Conservation (phyloP, 2,888 invertebrate species). For the Acanthosepion pharaonis region DNA sequence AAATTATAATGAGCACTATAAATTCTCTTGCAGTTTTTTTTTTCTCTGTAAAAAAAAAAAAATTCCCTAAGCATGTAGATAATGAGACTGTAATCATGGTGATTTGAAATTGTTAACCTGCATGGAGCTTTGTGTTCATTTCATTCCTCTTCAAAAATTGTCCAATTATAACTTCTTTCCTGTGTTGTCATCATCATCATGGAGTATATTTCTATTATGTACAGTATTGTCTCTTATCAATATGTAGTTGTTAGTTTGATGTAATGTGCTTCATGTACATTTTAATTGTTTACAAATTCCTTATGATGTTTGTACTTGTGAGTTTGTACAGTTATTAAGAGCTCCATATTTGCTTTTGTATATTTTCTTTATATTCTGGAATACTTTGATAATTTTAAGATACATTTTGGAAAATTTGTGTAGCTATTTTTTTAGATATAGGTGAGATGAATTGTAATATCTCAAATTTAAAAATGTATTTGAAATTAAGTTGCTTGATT, state of each 20-base stretch:
- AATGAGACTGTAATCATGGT: neutral
- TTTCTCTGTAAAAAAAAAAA: too few relatives aligned
- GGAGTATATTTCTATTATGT: neutral
- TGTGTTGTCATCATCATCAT: neutral
- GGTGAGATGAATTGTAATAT: neutral
- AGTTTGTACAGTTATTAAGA: neutral
- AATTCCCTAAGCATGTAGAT: neutral
- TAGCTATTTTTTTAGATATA: neutral
- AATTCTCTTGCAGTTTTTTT: neutral
- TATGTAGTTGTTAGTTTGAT: slow-evolving; percentile 21
- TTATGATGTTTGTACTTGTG: neutral
- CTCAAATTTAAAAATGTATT: neutral
- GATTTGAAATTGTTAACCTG: slow-evolving; percentile 16
- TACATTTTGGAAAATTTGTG: neutral
- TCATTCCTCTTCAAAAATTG: neutral
- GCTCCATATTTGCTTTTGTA: neutral
- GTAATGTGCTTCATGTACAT: slow-evolving; percentile 7
- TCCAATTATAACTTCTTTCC: neutral
- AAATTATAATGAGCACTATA: neutral
- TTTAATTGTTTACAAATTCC: neutral
- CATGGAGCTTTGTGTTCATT: neutral
- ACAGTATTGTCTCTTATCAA: neutral
- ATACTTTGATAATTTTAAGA: neutral
- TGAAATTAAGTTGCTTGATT: neutral
- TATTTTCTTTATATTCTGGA: neutral